Evolutionary conservation across 1,140 invertebrate genomes (phyloP).

Genomic region (Oreohelix idahoensis): DNA sequence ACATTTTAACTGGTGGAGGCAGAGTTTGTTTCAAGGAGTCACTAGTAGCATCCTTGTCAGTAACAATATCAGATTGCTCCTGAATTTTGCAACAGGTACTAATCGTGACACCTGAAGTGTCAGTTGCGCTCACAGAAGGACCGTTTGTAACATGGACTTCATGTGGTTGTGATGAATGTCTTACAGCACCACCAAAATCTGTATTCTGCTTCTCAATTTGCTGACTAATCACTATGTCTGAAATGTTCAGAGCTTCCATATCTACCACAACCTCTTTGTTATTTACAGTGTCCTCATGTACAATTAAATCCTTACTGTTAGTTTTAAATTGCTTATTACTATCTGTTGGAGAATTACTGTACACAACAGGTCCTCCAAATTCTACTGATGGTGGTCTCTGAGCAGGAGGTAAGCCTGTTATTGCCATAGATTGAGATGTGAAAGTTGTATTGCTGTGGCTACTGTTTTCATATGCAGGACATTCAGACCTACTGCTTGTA

Average conservation of each 20-base stretch:
- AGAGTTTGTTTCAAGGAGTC: background rate
- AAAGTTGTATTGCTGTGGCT: background rate
- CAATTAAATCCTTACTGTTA: background rate
- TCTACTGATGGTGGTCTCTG: constrained; percentile 6
- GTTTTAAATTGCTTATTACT: background rate
- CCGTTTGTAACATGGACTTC: background rate
- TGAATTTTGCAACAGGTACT: background rate
- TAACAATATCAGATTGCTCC: background rate
- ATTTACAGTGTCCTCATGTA: background rate
- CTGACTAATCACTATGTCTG: background rate
- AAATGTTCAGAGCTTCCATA: constrained; percentile 28
- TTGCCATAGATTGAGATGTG: background rate
- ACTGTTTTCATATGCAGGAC: background rate
- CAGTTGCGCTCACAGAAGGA: background rate
- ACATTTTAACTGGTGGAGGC: constrained; percentile 3
- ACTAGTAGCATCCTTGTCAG: background rate
- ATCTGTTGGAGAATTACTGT: background rate
- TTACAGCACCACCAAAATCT: background rate
- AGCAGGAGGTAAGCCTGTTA: background rate
- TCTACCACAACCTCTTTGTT: constrained; percentile 32
- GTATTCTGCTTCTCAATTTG: background rate
- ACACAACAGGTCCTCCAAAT: constrained; percentile 30
- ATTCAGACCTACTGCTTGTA: background rate
- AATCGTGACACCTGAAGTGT: background rate
- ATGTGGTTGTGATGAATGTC: background rate